Conservation (phyloP, 2,113 vertebrate species). For the Rutilus rutilus region DNA sequence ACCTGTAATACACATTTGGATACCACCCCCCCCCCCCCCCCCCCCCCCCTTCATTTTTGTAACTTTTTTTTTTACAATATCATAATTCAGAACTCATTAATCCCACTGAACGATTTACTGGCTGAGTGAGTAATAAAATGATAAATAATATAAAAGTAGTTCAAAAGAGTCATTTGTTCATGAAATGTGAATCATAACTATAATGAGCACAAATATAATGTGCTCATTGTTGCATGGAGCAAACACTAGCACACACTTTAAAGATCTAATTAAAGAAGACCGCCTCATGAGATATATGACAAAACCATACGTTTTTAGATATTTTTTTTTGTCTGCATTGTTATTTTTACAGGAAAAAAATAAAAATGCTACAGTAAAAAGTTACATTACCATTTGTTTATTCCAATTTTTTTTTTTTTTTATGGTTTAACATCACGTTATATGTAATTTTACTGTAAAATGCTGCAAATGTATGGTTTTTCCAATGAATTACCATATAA, state of each 20-base stretch:
- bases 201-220: too few relatives aligned
- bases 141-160: not conserved
- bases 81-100: not conserved
- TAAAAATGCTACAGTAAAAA: too few relatives aligned
- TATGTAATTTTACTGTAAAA: not conserved
- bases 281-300: not conserved
- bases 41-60: too few relatives aligned
- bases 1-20: not conserved
- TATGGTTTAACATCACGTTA: too few relatives aligned
- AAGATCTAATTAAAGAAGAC: not conserved
- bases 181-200: not conserved
- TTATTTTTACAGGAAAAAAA: too few relatives aligned
- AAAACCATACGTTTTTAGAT: not conserved
- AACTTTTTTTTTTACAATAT: not conserved
- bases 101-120: not conserved
- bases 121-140: not conserved
- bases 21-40: too few relatives aligned
- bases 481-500: not conserved
- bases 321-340: not conserved
- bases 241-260: not conserved
- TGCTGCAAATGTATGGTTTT: not conserved
- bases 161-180: not conserved
- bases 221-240: not conserved
- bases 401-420: too few relatives aligned
- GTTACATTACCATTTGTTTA: too few relatives aligned